phyloP scores from a whole-genome alignment of 2,888 invertebrate genomes.

The Thyatira batis region DNA sequence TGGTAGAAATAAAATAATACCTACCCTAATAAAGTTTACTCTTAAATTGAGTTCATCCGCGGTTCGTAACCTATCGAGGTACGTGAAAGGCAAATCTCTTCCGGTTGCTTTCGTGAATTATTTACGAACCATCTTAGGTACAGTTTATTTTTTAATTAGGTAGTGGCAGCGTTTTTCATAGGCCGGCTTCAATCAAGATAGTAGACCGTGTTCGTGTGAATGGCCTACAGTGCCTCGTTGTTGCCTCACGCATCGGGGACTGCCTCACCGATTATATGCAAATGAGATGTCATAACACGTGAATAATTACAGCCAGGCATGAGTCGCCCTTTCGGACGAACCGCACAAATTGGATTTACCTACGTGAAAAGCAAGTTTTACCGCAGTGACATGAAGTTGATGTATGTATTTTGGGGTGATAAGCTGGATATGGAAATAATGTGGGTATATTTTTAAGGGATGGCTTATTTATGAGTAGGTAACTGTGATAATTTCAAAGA shows the following conservation, averaged over 20 bases:
- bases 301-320: slow-evolving; percentile 80
- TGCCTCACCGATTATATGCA: slow-evolving; percentile 79
- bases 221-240: slow-evolving; percentile 68
- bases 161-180: slow-evolving; percentile 79
- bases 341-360: slow-evolving; percentile 77
- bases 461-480: too few relatives aligned
- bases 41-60: slow-evolving; percentile 14
- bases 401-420: slow-evolving; percentile 50
- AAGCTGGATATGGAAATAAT: slow-evolving; percentile 12
- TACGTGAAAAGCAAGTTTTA: slow-evolving; percentile 73
- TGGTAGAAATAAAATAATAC: too few relatives aligned
- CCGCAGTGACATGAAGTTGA: slow-evolving; percentile 56
- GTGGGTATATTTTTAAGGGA: too few relatives aligned
- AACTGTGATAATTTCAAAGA: too few relatives aligned
- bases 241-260: slow-evolving; percentile 76
- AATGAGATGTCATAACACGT: slow-evolving; percentile 82
- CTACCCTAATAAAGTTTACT: background rate
- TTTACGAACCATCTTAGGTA: slow-evolving; percentile 68
- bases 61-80: slow-evolving; percentile 37
- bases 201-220: slow-evolving; percentile 72
- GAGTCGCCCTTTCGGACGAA: slow-evolving; percentile 75
- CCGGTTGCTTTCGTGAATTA: slow-evolving; percentile 65
- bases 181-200: slow-evolving; percentile 77
- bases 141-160: slow-evolving; percentile 81
- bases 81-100: slow-evolving; percentile 58